Evolutionary conservation across 1,140 invertebrate genomes (phyloP).

Genomic region (Leptopilina clavipes): DNA sequence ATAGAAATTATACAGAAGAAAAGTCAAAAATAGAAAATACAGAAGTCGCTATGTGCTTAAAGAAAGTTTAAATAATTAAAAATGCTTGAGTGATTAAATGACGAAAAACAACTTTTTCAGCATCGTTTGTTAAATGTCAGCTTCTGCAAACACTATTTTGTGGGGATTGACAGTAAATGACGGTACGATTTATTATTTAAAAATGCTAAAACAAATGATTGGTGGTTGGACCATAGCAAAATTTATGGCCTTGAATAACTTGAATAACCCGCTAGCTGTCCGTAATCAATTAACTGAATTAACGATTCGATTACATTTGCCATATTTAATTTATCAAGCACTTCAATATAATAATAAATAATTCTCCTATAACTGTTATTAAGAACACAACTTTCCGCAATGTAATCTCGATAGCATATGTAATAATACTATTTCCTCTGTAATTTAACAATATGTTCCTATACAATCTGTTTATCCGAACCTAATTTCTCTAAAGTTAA

Average conservation of each 20-base stretch:
- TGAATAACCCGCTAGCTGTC: neutral
- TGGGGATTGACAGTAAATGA: neutral
- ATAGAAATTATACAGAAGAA: too few relatives aligned
- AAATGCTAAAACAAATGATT: neutral
- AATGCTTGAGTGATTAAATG: neutral
- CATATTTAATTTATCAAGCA: slow-evolving; percentile 1
- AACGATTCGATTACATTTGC: slow-evolving; percentile 9
- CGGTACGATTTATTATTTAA: neutral
- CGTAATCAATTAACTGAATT: neutral
- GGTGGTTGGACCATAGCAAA: neutral
- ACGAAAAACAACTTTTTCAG: neutral
- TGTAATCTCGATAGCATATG: neutral
- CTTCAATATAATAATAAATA: slow-evolving; percentile 3
- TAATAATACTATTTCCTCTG: slow-evolving; percentile 22
- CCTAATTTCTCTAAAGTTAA: slow-evolving; percentile 18
- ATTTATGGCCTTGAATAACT: neutral
- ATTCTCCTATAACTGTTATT: slow-evolving; percentile 17
- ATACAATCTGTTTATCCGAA: neutral
- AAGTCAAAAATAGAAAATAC: too few relatives aligned
- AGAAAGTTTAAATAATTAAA: neutral
- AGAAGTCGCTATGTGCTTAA: too few relatives aligned
- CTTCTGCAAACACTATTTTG: neutral
- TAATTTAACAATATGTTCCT: slow-evolving; percentile 17
- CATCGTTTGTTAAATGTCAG: neutral
- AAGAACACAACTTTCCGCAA: slow-evolving; percentile 13